Base-by-base conservation (phyloP, 2,888 invertebrate species). In the Pristionchus entomophagus region DNA sequence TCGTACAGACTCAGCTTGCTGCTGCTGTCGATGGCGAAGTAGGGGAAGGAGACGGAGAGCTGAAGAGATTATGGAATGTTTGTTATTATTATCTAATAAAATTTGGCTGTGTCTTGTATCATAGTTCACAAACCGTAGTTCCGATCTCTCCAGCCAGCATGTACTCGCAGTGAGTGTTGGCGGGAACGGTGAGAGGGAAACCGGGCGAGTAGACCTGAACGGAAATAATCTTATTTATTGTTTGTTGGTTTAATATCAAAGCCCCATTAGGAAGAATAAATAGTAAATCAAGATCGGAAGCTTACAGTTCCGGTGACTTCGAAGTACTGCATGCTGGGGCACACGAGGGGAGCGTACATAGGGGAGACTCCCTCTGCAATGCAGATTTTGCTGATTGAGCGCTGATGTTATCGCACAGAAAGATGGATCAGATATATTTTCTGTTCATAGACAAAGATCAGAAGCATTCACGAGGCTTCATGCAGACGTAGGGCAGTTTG, bases 181-280 rank as follows among this genome's bases (percentile, higher is more conserved):
- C 2, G 8, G 65, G 65, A 19, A 84, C 35, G 19, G 84, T 38
- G 4, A 65, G 49, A n/a, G 84, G 84, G 84, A 69, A 84, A 14
- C 84, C 84, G 69, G 84, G 84, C 0, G 84, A 84, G 35, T 84
- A 84, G n/a, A 84, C 49, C 84, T 84, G 35, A 65, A 59, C 0
- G 32, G 38, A 22, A 17, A 29, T 29, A 45, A 32, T 45, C 14
- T 14, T 14, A 45, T 45, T 45, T 14, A 10, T 45, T 45, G 6
- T 10, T 10, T 45, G 14, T 45, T 77, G n/a, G 10, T 65, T 29
- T 65, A 8, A 29, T 35, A 4, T 32, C 3, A 10, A 77, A 4
- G 8, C 41, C 22, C 14, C 22, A n/a, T 8, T 65, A 12, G 65
- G 32, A 29, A 65, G 29, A 29, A 32, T 65, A 51, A 22, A 19